Base-by-base conservation (phyloP, 2,797 vertebrate genomes). In the Antrozous pallidus region DNA sequence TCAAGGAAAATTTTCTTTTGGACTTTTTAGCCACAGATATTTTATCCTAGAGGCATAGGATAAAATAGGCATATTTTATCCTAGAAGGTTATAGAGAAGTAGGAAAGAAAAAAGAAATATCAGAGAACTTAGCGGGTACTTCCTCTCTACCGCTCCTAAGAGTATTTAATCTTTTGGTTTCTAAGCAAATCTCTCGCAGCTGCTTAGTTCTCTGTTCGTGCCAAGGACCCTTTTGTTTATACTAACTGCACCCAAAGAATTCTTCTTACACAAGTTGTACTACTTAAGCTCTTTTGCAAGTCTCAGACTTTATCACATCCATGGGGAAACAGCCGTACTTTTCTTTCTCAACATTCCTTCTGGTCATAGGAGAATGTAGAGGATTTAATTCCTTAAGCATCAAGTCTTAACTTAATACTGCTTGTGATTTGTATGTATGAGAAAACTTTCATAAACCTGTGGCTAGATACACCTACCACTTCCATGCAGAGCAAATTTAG, bases 161-260 rank as follows among this genome's bases (percentile, higher is more conserved):
- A 94, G 82, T 56, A 94, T 88, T 88, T 97, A 96, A 94, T 97
- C 92, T 96, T 95, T 96, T 91, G 61, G 75, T 96, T 96, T 97
- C 88, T 89, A 91, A 93, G 89, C 49, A 94, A 90, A 96, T 96
- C 90, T 94, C 82, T 93, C 95, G 84, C 97, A 98, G 96, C 97
- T 98, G 97, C 93, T 96, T 56, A 36, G 5, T 36, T 71, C 83
- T 93, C 92, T 61, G 51, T 95, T 94, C 31, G 0, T 91, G 96
- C 96, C 95, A 96, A 94, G 88, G 86, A 91, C 69, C 96, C 93
- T 96, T 96, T 96, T 97, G 96, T 97, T 97, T 94, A 95, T 96
- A 95, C 93, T 95, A 96, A 96, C 83, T 95, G 93, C 91, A 95
- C 96, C 96, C 96, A 96, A 81, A 63, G 94, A 96, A 96, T 97